Evolutionary conservation across 2,113 vertebrate species (phyloP).

Genomic region (Sylvicapra grimmia): DNA sequence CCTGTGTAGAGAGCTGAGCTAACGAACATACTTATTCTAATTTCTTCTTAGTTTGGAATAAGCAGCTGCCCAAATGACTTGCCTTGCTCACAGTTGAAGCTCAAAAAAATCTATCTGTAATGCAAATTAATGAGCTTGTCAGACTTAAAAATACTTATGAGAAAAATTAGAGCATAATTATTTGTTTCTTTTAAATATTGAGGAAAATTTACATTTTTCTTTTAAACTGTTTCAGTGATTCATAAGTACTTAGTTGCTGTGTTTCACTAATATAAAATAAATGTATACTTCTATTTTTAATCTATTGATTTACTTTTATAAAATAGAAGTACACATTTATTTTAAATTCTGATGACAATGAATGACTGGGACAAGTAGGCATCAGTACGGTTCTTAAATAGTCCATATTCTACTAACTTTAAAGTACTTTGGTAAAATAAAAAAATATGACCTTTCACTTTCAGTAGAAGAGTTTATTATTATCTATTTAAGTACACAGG

Average conservation of each 20-base stretch:
- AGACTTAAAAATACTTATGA: not conserved
- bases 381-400: not conserved
- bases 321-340: not conserved
- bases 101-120: not conserved
- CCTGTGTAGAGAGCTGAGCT: too few relatives aligned
- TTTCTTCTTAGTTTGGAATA: not conserved
- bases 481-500: slow-evolving; percentile 43
- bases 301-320: not conserved
- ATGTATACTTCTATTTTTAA: not conserved
- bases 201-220: not conserved
- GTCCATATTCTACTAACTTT: not conserved
- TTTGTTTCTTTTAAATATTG: not conserved
- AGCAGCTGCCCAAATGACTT: not conserved
- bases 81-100: not conserved
- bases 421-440: not conserved
- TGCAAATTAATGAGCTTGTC: not conserved
- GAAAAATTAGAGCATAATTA: not conserved
- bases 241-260: not conserved
- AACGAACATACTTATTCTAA: too few relatives aligned
- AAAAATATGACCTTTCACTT: slow-evolving; percentile 15
- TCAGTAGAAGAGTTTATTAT: not conserved
- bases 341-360: not conserved
- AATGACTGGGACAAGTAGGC: not conserved
- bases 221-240: not conserved
- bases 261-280: not conserved